A percentile compares a stretch with the other conserved stretches of the same genome.
Evolutionary conservation across 2,113 vertebrate genomes (phyloP).

Genomic region (Ancistrus triradiatus): DNA sequence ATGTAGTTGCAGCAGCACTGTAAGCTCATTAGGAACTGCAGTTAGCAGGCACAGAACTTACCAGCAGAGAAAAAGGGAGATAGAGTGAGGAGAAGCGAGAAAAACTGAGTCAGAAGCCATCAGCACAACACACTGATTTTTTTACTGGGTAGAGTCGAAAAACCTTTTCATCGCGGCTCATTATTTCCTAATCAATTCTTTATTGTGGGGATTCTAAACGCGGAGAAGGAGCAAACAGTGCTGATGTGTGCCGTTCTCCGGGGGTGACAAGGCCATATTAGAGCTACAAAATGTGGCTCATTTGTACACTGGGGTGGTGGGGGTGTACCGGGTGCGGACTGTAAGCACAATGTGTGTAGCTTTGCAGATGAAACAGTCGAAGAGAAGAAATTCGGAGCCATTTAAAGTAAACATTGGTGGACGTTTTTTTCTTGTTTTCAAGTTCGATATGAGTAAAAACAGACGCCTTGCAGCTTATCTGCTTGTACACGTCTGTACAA

Average conservation of each 20-base stretch:
- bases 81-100: background rate
- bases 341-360: too few species aligned
- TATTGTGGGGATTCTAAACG: slow-evolving; percentile 14
- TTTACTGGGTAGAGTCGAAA: slow-evolving; percentile 15
- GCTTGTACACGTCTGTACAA: slow-evolving; percentile 10
- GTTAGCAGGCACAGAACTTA: slow-evolving; percentile 30
- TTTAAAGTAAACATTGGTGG: too few species aligned
- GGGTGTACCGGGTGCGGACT: background rate
- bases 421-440: background rate
- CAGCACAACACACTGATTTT: slow-evolving; percentile 18
- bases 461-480: slow-evolving; percentile 2
- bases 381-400: slow-evolving; percentile 18
- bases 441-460: too few species aligned
- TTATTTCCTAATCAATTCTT: slow-evolving; percentile 34
- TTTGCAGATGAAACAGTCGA: slow-evolving; percentile 38
- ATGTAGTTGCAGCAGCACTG: slow-evolving; percentile 19
- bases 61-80: background rate
- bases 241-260: slow-evolving; percentile 18
- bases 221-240: background rate
- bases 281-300: slow-evolving; percentile 28
- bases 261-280: slow-evolving; percentile 14
- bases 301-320: slow-evolving; percentile 23
- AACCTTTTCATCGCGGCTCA: slow-evolving; percentile 26
- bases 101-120: slow-evolving; percentile 44
- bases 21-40: slow-evolving; percentile 45